These are phyloP conservation scores for Eupithecia centaureata DNA, from an alignment of 2,888 invertebrate species.

Conservation along the genomic window DNA sequence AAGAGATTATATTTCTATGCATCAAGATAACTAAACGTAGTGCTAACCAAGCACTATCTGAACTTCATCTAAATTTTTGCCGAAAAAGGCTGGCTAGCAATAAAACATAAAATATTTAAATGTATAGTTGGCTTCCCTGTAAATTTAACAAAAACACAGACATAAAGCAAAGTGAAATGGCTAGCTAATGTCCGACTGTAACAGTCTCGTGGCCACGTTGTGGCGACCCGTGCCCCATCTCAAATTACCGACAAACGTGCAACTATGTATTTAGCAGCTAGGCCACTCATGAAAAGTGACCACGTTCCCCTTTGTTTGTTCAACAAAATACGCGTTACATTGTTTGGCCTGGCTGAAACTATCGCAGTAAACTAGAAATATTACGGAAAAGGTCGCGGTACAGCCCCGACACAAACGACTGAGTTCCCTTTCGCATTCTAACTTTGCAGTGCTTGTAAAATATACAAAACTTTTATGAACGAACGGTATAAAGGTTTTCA, in stretches of 20 bases:
- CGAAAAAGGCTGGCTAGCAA: background rate
- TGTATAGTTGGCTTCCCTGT: background rate
- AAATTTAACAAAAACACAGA: background rate
- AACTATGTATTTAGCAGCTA: slow-evolving; percentile 9
- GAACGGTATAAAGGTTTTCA: slow-evolving; percentile 19
- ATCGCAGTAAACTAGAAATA: slow-evolving; percentile 40
- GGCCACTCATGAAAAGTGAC: slow-evolving; percentile 13
- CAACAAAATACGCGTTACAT: slow-evolving; percentile 26
- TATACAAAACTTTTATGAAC: slow-evolving; percentile 30
- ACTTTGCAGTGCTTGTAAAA: slow-evolving; percentile 40
- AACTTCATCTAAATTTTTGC: background rate
- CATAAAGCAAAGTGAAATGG: slow-evolving; percentile 9
- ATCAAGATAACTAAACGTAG: too few relatives aligned
- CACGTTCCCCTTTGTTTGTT: slow-evolving; percentile 17
- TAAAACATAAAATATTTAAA: background rate
- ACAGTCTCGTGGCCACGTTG: background rate
- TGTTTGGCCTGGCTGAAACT: slow-evolving; percentile 36
- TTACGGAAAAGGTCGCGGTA: slow-evolving; percentile 41
- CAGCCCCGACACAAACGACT: slow-evolving; percentile 36
- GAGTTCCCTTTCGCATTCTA: slow-evolving; percentile 38
- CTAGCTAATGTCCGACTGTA: background rate
- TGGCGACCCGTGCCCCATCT: slow-evolving; percentile 4
- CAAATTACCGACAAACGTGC: slow-evolving; percentile 4
- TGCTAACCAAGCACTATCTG: too few relatives aligned
- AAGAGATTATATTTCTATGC: too few relatives aligned